Conservation (phyloP, 2,113 vertebrate species). For the Ceyx cyanopectus region DNA sequence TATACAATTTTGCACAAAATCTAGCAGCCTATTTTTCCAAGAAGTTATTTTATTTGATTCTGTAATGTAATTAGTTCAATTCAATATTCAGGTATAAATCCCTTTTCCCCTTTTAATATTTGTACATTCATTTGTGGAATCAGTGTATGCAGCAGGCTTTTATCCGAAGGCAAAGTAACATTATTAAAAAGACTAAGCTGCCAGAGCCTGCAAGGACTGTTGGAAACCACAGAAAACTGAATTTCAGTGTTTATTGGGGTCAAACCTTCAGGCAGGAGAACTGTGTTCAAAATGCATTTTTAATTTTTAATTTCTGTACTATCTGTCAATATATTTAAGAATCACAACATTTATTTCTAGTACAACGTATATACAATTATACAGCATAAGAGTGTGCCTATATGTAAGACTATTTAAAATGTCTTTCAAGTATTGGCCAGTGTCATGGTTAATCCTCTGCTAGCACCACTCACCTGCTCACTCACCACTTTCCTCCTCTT, state of each 20-base stretch:
- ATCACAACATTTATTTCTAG: neutral
- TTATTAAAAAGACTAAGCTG: constrained; percentile 60
- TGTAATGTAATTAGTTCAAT: neutral
- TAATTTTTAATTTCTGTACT: neutral
- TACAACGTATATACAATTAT: neutral
- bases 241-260: neutral
- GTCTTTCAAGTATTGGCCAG: neutral
- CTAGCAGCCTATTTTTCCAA: neutral
- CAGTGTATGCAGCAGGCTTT: neutral
- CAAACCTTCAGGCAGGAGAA: neutral
- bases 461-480: too few species aligned
- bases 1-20: neutral
- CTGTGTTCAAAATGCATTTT: neutral
- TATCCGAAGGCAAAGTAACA: constrained; percentile 51
- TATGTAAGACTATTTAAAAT: neutral
- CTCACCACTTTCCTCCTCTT: too few species aligned
- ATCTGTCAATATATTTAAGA: neutral
- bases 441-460: too few species aligned
- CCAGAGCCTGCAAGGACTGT: constrained; percentile 1
- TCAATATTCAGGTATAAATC: constrained; percentile 46
- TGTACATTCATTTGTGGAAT: constrained; percentile 12
- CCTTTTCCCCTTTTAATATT: constrained; percentile 45
- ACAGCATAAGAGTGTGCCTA: neutral
- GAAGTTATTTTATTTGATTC: constrained; percentile 7
- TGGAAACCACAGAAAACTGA: constrained; percentile 43